Evolutionary conservation across 2,113 vertebrate genomes (phyloP), one percentile per base, ranked within the genome.

Genomic region (Vulpes vulpes): DNA sequence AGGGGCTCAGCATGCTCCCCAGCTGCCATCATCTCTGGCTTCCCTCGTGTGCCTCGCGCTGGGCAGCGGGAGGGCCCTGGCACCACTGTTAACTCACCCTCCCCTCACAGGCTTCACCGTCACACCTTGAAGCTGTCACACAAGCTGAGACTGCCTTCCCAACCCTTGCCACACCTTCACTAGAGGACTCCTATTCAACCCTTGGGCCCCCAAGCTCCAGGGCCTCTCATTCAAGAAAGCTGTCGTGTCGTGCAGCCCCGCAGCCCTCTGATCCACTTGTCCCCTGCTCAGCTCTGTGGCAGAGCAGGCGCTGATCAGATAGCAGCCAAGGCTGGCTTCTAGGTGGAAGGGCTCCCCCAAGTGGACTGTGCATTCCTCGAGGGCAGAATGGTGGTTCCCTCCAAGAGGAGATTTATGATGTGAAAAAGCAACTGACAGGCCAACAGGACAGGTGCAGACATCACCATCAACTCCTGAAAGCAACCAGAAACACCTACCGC

Each of bases 321-420:
- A 0, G 0, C 15, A 53, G 78, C 38, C 35, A 62, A 0, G 0
- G 0, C 3, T 0, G 12, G 62, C 22, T 57, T 1, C 51, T 30
- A 2, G 22, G 25, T 16, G 4, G 11, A 3, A 5, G 5, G 15
- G 53, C 27, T 49, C 84, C 12, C 59, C 78, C 32, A 27, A 51
- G 64, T 0, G 90, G 71, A 78, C 81, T 25, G 11, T 3, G 51
- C 62, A 38, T 32, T 85, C 94, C 81, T 60, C 11, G 5, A 85
- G 74, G 67, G 38, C 49, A 49, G 49, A 55, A 76, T 0, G 9
- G 7, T 8, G 4, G 4, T 76, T 64, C n/a, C 10, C 62, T 55
- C 73, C 78, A 20, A n/a, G 11, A 92, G n/a, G 74, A 96, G 71
- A 83, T 19, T 90, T 69, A 65, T 27, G 9, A 49, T 0, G 15